These are phyloP conservation scores for Euproctis similis DNA, from an alignment of 2,888 invertebrate species.

Conservation along the genomic window DNA sequence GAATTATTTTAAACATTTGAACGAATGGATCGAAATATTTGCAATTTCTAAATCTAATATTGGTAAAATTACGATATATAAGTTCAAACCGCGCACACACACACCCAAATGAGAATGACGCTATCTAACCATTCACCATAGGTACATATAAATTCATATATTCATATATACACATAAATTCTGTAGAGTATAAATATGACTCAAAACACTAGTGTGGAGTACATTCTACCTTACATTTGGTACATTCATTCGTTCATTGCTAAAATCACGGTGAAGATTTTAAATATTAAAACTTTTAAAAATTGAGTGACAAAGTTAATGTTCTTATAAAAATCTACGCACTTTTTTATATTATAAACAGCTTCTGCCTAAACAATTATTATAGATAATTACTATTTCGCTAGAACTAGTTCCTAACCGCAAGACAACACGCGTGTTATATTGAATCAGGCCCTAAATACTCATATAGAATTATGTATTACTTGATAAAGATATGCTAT, in stretches of 20 bases:
- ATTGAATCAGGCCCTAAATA: constrained; percentile 15
- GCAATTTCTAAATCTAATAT: constrained; percentile 9
- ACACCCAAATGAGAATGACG: too few relatives aligned
- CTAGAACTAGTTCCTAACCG: constrained; percentile 4
- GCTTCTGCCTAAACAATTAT: too few relatives aligned
- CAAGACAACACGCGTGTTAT: constrained; percentile 6
- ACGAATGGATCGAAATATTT: constrained; percentile 18
- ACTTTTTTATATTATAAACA: background rate
- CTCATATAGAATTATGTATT: constrained; percentile 14
- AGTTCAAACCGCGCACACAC: too few relatives aligned
- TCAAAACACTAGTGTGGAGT: constrained; percentile 15
- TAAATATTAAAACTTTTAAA: constrained; percentile 11
- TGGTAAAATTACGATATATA: background rate
- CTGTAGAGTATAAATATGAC: constrained; percentile 10
- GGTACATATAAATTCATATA: too few relatives aligned
- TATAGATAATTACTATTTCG: too few relatives aligned
- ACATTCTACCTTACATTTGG: constrained; percentile 12
- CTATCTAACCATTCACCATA: too few relatives aligned
- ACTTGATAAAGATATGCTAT: constrained; percentile 27
- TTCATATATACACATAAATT: too few relatives aligned
- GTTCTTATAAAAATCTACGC: background rate
- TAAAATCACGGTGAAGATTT: too few relatives aligned
- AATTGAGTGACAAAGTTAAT: constrained; percentile 5
- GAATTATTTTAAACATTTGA: constrained; percentile 17
- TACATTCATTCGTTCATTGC: too few relatives aligned